Evolutionary conservation across 2,888 invertebrate species (phyloP), one percentile per base, ranked within the genome.

Genomic region (Coleophora flavipennella): DNA sequence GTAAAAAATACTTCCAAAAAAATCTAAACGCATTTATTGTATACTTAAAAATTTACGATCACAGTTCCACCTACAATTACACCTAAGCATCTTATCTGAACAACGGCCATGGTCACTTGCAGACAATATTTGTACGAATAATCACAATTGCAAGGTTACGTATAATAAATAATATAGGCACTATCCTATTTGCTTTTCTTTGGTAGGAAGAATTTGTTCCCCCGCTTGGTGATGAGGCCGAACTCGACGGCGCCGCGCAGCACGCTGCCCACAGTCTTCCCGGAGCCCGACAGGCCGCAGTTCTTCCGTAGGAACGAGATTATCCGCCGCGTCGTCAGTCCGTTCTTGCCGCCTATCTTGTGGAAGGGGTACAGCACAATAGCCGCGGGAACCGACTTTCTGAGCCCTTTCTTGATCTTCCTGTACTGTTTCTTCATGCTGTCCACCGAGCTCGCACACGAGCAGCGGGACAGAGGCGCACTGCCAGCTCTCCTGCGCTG

Each of bases 321-420:
- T 1, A 76, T 59, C 48, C 49, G 51, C 20, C 70, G 55, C 1
- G 75, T 69, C 1, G 75, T 73, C 0, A 77, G 49, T 0, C 77
- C 77, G 13, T 57, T 28, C 3, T 38, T 34, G 0, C 67, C 57
- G 2, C 67, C 65, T 2, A 75, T 50, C 38, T 66, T 62, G 51
- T 69, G 68, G 43, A 77, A 77, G 0, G 72, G 69, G 73, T 72
- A 73, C 0, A 73, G 51, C 1, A 76, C 60, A 13, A 75, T 67
- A 0, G 75, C 71, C 0, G 69, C 73, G 1, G 76, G 75, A 10
- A 65, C 58, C 0, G 63, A 60, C 13, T 49, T 62, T 12, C 43
- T 52, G 1, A 69, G 35, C 0, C 65, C 73, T 0, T 36, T 34
- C 40, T 59, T 67, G 35, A 72, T 61, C 43, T 45, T 58, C 31